Percentiles rank a stretch among this genome's conserved stretches.
These are phyloP conservation scores for Listrodromus nycthemerus DNA, from an alignment of 2,888 invertebrate genomes.

Conservation along the genomic window DNA sequence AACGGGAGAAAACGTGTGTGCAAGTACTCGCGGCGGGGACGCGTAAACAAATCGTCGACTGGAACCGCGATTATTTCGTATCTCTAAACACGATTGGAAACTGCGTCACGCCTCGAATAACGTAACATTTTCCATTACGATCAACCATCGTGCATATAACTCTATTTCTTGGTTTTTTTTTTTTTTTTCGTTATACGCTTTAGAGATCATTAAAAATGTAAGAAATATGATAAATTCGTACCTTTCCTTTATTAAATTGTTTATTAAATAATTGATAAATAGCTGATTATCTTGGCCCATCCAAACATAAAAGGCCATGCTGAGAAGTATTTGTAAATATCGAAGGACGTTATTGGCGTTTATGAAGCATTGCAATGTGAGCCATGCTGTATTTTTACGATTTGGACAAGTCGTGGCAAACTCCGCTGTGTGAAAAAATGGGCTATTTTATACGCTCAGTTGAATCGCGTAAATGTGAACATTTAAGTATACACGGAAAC, in stretches of 20 bases:
- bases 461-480: not conserved
- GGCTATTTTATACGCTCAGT: not conserved
- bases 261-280: not conserved
- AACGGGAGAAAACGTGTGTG: constrained; percentile 1
- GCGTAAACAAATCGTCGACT: constrained; percentile 43
- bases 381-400: not conserved
- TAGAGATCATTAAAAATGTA: not conserved
- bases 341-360: not conserved
- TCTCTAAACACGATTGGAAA: constrained; percentile 38
- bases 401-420: no score
- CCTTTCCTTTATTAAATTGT: not conserved
- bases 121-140: not conserved
- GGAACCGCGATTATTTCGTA: constrained; percentile 61
- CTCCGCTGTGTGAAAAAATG: not conserved
- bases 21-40: constrained; percentile 6
- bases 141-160: not conserved
- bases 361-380: not conserved
- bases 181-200: not conserved
- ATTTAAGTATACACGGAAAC: not conserved
- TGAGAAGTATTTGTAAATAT: not conserved
- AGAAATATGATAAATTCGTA: not conserved
- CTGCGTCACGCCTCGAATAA: constrained; percentile 9
- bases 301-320: not conserved
- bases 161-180: not conserved
- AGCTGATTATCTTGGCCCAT: not conserved